Evolutionary conservation across 2,888 invertebrate genomes (phyloP).

Genomic region (Lasioglossum calceatum): DNA sequence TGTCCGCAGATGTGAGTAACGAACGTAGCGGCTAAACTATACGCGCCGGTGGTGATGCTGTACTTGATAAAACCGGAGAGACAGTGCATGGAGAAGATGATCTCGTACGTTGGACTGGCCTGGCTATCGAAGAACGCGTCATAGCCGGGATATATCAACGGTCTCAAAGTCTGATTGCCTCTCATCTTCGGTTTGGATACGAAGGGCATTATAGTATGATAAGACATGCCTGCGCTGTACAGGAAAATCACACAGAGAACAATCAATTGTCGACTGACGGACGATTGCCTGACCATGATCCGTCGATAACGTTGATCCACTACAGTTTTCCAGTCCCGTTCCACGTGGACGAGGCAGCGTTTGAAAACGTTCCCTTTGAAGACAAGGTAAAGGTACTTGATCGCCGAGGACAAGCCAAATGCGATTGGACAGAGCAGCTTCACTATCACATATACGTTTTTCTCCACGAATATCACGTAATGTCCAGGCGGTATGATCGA

Average conservation of each 20-base stretch:
- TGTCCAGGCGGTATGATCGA: constrained; percentile 47
- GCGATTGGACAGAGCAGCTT: constrained; percentile 59
- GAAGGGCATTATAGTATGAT: constrained; percentile 51
- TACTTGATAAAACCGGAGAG: constrained; percentile 53
- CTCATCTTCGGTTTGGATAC: constrained; percentile 18
- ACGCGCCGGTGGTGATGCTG: constrained; percentile 57
- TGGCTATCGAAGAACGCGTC: constrained; percentile 62
- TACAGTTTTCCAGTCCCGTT: constrained; percentile 66
- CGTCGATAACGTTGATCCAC: constrained; percentile 31
- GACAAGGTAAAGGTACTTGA: constrained; percentile 67
- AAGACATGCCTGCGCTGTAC: constrained; percentile 60
- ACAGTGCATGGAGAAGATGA: constrained; percentile 61
- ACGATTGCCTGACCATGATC: constrained; percentile 68
- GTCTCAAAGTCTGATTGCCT: constrained; percentile 57
- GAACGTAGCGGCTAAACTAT: constrained; percentile 65
- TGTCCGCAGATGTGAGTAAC: constrained; percentile 71
- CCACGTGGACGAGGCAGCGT: constrained; percentile 64
- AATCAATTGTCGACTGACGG: constrained; percentile 64
- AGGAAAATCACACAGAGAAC: constrained; percentile 55
- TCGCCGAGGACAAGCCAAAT: constrained; percentile 49
- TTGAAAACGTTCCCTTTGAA: constrained; percentile 1
- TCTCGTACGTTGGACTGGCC: constrained; percentile 67
- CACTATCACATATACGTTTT: constrained; percentile 40
- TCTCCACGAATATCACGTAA: constrained; percentile 23
- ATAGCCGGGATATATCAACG: constrained; percentile 67